Conservation (phyloP, 2,113 vertebrate genomes). For the Myotis brandtii region DNA sequence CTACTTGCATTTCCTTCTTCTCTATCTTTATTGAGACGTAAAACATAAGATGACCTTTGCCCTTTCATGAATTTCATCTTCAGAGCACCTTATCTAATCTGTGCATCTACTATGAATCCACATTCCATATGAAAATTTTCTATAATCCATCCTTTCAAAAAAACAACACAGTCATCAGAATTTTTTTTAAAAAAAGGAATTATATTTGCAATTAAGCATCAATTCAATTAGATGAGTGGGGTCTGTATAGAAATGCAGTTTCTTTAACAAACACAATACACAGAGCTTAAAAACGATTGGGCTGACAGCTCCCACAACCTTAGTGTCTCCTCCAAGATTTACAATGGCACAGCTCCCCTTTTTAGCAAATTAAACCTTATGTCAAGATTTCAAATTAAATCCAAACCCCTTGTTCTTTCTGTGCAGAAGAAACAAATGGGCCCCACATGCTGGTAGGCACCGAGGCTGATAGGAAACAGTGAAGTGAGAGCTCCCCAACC, state of each 20-base stretch:
- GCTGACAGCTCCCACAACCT: constrained; percentile 83
- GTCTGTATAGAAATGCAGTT: constrained; percentile 70
- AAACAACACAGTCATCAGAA: neutral
- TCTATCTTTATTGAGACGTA: neutral
- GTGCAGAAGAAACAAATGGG: constrained; percentile 88
- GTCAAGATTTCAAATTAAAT: constrained; percentile 88
- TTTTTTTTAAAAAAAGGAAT: neutral
- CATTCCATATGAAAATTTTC: constrained; percentile 4
- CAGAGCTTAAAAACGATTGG: constrained; percentile 77
- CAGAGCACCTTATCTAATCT: neutral
- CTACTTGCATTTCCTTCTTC: neutral
- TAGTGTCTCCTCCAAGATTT: constrained; percentile 87
- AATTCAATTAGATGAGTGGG: constrained; percentile 61
- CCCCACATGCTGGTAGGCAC: constrained; percentile 85
- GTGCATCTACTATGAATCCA: neutral
- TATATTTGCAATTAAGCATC: constrained; percentile 44
- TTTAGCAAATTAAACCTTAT: constrained; percentile 89
- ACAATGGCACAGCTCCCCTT: constrained; percentile 84
- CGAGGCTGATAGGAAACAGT: constrained; percentile 86
- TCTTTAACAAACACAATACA: constrained; percentile 78
- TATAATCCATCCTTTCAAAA: neutral
- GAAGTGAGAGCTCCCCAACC: constrained; percentile 81
- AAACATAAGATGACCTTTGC: neutral
- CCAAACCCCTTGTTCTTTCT: constrained; percentile 85
- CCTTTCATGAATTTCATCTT: neutral